A percentile compares a stretch with the other conserved stretches of the same genome.
Evolutionary conservation across 2,797 vertebrate species (phyloP).

Genomic region (Sphaeramia orbicularis): DNA sequence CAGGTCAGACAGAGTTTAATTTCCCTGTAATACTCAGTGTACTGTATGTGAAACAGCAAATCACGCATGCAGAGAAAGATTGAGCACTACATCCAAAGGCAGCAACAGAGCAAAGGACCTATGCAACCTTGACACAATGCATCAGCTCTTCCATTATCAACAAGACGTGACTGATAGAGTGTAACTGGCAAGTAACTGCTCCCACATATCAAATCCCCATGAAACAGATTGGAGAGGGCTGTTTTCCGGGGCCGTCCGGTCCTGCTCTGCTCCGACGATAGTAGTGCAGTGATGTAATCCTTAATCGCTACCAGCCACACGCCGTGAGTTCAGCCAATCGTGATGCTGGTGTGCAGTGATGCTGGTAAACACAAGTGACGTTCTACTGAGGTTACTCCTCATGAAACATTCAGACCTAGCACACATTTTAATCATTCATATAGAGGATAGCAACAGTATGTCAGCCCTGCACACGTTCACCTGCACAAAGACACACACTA

Average conservation of each 20-base stretch:
- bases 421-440: constrained; percentile 84
- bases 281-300: constrained; percentile 69
- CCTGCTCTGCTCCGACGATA: constrained; percentile 15
- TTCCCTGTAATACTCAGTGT: constrained; percentile 29
- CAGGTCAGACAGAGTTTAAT: constrained; percentile 55
- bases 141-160: constrained; percentile 37
- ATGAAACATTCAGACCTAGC: constrained; percentile 79
- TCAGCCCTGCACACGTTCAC: constrained; percentile 34
- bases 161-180: constrained; percentile 32
- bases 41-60: constrained; percentile 22
- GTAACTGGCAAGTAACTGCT: constrained; percentile 37
- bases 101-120: constrained; percentile 16
- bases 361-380: constrained; percentile 67
- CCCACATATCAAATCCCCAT: constrained; percentile 39
- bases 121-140: constrained; percentile 32
- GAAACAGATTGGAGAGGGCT: constrained; percentile 17
- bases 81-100: constrained; percentile 27
- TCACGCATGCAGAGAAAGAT: constrained; percentile 36
- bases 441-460: constrained; percentile 63
- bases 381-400: constrained; percentile 70
- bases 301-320: constrained; percentile 53
- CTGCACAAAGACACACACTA: constrained; percentile 11
- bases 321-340: constrained; percentile 64
- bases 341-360: constrained; percentile 34
- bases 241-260: constrained; percentile 20